Evolutionary conservation across 2,797 vertebrate genomes (phyloP).

Genomic region (Dryobates pubescens): DNA sequence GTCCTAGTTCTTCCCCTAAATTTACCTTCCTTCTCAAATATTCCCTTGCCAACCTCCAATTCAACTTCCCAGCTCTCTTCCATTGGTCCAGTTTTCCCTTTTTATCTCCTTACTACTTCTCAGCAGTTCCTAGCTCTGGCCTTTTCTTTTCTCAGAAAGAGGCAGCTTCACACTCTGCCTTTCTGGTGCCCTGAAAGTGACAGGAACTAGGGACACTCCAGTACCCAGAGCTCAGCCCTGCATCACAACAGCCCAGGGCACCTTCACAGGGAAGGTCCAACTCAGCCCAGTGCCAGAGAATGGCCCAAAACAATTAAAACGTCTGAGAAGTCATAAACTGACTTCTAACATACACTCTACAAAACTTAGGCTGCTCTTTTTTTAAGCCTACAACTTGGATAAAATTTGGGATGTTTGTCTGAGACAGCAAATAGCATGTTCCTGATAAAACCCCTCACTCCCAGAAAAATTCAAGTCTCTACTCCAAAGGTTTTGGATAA

Average conservation of each 20-base stretch:
- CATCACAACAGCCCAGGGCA: background rate
- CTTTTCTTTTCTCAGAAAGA: background rate
- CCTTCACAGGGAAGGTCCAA: background rate
- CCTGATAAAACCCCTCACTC: background rate
- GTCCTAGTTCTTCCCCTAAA: background rate
- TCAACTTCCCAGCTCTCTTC: background rate
- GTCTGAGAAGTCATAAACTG: background rate
- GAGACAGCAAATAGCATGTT: background rate
- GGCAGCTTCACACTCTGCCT: background rate
- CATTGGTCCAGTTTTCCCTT: background rate
- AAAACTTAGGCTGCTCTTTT: background rate
- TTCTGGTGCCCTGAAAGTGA: background rate
- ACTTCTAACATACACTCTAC: background rate
- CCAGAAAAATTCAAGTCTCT: background rate
- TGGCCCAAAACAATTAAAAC: background rate
- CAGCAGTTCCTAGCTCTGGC: background rate
- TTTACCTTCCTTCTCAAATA: background rate
- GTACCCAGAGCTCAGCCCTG: background rate
- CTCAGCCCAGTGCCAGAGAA: background rate
- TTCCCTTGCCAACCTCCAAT: background rate
- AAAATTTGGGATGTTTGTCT: background rate
- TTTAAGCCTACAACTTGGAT: background rate
- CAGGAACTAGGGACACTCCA: background rate
- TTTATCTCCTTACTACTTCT: background rate
- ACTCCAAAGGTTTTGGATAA: background rate